Evolutionary conservation across 2,797 vertebrate species (phyloP).

Genomic region (Poeciliopsis presidionis): DNA sequence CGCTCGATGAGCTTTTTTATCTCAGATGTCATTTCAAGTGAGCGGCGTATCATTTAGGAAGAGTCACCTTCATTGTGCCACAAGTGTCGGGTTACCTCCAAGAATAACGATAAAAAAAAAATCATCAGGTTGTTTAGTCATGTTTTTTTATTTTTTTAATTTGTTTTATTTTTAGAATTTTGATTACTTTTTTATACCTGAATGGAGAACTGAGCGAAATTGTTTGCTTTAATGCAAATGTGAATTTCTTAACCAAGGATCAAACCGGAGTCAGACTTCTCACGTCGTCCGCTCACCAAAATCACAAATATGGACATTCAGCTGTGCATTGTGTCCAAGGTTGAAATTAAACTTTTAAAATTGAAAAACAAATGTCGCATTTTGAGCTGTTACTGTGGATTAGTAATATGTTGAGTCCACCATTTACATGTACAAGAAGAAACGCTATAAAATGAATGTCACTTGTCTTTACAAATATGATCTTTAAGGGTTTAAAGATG

Average conservation of each 20-base stretch:
- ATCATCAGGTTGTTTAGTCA: neutral
- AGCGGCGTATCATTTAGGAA: slow-evolving; percentile 41
- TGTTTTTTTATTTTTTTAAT: slow-evolving; percentile 23
- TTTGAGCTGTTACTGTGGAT: neutral
- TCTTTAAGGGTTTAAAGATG: neutral
- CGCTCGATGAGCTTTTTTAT: slow-evolving; percentile 17
- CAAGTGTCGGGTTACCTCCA: slow-evolving; percentile 75
- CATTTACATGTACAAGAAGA: neutral
- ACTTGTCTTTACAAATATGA: neutral
- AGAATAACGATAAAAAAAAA: neutral
- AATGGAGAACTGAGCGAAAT: slow-evolving; percentile 27
- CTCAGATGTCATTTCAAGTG: slow-evolving; percentile 35
- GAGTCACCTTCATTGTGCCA: slow-evolving; percentile 74
- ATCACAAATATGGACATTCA: slow-evolving; percentile 15
- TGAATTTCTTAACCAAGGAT: slow-evolving; percentile 24
- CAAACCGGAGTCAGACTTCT: slow-evolving; percentile 22
- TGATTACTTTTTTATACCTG: slow-evolving; percentile 43
- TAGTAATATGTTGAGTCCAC: neutral
- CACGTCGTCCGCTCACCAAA: slow-evolving; percentile 38
- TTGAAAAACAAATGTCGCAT: neutral
- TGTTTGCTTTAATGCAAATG: slow-evolving; percentile 33
- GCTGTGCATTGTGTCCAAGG: neutral
- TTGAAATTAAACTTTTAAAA: slow-evolving; percentile 3
- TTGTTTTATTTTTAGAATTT: slow-evolving; percentile 32
- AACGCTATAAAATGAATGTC: neutral